Conservation (phyloP, 2,888 invertebrate species). For the Tenthredo livida region DNA sequence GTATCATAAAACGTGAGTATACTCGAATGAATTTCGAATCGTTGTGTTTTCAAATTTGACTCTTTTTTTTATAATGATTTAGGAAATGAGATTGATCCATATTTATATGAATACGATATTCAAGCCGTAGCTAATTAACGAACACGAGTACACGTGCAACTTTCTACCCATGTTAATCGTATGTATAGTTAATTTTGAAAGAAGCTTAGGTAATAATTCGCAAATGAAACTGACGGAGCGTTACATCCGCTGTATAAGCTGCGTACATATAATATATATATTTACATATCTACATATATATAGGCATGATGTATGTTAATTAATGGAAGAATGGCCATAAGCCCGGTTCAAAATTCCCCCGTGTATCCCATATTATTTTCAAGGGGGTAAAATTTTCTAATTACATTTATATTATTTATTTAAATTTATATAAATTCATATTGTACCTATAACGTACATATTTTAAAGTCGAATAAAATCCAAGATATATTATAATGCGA, state of each 20-base stretch:
- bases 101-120: neutral
- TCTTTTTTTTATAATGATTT: neutral
- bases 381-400: neutral
- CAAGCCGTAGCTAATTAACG: neutral
- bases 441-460: no score
- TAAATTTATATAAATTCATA: no score
- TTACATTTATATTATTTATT: no score
- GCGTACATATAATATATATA: neutral
- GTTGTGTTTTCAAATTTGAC: neutral
- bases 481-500: neutral
- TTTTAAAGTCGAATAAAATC: slow-evolving; percentile 6
- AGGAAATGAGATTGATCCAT: neutral
- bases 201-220: slow-evolving; percentile 23
- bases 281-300: neutral
- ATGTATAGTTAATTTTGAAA: neutral
- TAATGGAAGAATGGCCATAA: neutral
- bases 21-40: no score
- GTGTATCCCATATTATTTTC: neutral
- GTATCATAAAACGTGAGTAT: no score
- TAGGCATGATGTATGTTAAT: neutral
- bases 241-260: neutral
- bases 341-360: neutral
- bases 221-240: neutral
- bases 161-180: neutral
- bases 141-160: neutral